Evolutionary conservation across 1,140 invertebrate species (phyloP), one percentile per base, ranked within the genome.

Genomic region (Solen grandis): DNA sequence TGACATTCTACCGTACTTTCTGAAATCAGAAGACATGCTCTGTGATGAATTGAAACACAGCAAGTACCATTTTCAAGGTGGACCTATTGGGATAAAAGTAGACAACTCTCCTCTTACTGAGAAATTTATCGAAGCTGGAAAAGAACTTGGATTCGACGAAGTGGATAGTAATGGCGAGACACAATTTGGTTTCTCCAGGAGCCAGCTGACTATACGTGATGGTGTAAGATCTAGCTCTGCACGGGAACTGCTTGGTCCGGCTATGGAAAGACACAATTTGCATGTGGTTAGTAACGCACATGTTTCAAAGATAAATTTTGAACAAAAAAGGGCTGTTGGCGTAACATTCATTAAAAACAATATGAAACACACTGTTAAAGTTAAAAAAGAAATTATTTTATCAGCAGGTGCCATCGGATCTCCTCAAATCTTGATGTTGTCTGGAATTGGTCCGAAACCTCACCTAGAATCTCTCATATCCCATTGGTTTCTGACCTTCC

Each of bases 351-450:
- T 84, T 16, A 74, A 85, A 22, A 63, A 85, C 29, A 88, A 89
- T 2, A 90, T 84, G 19, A 93, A 90, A 66, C 92, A 94, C 60
- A 93, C 91, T 76, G 94, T 96, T 5, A 88, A 91, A 63, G 95
- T 95, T 19, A 93, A 84, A 46, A 94, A 94, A 89, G 95, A 92
- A 79, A 86, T 92, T 0, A n/a, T n/a, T n/a, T n/a, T n/a, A n/a
- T n/a, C n/a, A n/a, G n/a, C n/a, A n/a, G n/a, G n/a, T n/a, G n/a
- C n/a, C n/a, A n/a, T n/a, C n/a, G n/a, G n/a, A n/a, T n/a, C n/a
- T n/a, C n/a, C n/a, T n/a, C n/a, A n/a, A n/a, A n/a, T n/a, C n/a
- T n/a, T n/a, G n/a, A n/a, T n/a, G n/a, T n/a, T n/a, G n/a, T n/a
- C n/a, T n/a, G n/a, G n/a, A n/a, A n/a, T n/a, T n/a, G n/a, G n/a